Conservation (phyloP, 2,113 vertebrate species). For the Mesembrinibis cayennensis region DNA sequence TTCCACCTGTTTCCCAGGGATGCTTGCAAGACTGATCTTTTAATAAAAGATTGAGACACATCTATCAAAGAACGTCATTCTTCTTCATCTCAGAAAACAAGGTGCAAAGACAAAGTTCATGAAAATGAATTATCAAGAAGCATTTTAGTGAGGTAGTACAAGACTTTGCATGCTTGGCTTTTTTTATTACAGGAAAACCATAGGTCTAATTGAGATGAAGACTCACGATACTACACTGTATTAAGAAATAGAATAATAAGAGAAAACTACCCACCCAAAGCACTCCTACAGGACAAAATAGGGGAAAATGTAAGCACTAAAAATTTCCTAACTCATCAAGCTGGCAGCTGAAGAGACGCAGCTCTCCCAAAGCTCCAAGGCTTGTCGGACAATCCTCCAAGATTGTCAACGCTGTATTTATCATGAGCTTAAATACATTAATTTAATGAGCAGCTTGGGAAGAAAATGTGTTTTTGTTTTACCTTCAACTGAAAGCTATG, state of each 20-base stretch:
- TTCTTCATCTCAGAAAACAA: background rate
- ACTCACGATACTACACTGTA: background rate
- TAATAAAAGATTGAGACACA: rapidly evolving
- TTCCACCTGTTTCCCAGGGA: background rate
- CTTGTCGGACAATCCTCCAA: background rate
- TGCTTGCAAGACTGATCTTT: background rate
- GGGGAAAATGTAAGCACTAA: background rate
- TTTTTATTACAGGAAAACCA: background rate
- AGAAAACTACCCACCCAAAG: background rate
- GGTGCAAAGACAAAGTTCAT: background rate
- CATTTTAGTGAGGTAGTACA: background rate
- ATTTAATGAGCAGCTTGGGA: background rate
- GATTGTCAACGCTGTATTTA: background rate
- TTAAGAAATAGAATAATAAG: background rate
- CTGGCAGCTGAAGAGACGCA: background rate
- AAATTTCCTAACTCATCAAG: background rate
- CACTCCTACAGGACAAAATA: background rate
- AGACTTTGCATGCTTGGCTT: background rate
- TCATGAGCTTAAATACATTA: background rate
- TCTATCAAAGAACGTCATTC: background rate
- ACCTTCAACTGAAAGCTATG: background rate
- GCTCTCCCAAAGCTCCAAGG: background rate
- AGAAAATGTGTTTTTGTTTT: background rate
- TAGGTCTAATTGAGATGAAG: background rate
- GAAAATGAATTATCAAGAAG: background rate